A percentile compares a stretch with the other conserved stretches of the same genome.
Conservation (phyloP, 2,888 invertebrate genomes). For the Cenopis cana region DNA sequence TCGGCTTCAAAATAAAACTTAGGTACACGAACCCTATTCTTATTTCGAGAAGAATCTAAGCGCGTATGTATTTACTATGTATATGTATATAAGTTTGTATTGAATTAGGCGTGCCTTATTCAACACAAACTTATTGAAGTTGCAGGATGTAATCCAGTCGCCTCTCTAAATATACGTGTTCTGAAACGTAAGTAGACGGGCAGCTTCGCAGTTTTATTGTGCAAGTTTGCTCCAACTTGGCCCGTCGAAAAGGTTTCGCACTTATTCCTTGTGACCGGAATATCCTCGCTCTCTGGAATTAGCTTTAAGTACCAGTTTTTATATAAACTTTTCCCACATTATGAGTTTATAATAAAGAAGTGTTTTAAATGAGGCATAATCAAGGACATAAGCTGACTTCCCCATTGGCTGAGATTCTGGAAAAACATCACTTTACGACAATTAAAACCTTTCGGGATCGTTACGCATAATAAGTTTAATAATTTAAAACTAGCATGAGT, state of each 20-base stretch:
- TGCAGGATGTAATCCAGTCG: conserved; percentile 35
- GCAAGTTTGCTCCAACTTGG: conserved; percentile 48
- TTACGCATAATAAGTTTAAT: background rate
- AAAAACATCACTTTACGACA: background rate
- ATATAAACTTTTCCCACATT: conserved; percentile 38
- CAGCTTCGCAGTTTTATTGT: conserved; percentile 48
- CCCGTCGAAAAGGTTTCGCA: conserved; percentile 24
- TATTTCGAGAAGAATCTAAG: background rate
- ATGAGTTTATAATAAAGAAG: conserved; percentile 38
- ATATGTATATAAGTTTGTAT: too few species aligned
- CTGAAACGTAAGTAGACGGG: conserved; percentile 55
- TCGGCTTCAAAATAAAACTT: background rate
- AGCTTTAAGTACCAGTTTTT: conserved; percentile 34
- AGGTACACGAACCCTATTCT: background rate
- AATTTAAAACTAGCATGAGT: background rate
- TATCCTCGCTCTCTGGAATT: conserved; percentile 43
- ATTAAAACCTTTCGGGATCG: background rate
- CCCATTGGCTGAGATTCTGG: background rate
- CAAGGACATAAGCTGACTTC: background rate
- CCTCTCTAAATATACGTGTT: conserved; percentile 54
- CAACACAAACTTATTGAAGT: conserved; percentile 33
- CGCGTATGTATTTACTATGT: conserved; percentile 5
- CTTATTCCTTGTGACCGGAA: conserved; percentile 40
- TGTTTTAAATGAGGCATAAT: conserved; percentile 39
- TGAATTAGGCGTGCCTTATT: conserved; percentile 29